phyloP scores from a whole-genome alignment of 2,113 vertebrate genomes.

The Rhinoptilus africanus region DNA sequence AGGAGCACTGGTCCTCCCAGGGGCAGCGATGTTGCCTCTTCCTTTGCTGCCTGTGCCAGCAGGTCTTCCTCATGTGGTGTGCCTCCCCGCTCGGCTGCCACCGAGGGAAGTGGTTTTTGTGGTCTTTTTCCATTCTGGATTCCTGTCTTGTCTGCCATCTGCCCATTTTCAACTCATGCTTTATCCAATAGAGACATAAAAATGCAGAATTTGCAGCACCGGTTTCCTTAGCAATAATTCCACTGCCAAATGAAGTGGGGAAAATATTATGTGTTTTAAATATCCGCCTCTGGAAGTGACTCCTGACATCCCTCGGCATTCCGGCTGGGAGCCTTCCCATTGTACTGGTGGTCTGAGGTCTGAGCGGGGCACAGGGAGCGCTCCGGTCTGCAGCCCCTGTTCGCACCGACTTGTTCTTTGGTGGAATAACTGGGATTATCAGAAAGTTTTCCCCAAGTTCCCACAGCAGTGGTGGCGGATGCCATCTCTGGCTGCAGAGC shows the following conservation, averaged over 20 bases:
- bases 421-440: background rate
- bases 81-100: background rate
- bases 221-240: constrained; percentile 1
- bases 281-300: background rate
- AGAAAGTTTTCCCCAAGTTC: rapidly evolving
- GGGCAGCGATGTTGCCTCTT: background rate
- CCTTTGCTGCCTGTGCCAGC: background rate
- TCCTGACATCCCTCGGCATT: background rate
- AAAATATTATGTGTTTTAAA: background rate
- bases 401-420: background rate
- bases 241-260: background rate
- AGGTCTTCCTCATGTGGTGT: background rate
- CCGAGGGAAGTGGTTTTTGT: background rate
- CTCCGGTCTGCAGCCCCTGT: background rate
- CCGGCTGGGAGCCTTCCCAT: background rate
- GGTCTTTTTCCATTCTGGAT: background rate
- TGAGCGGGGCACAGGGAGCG: rapidly evolving
- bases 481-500: background rate
- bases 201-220: background rate
- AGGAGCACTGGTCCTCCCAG: background rate
- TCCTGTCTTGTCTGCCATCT: background rate
- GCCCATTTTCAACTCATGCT: background rate
- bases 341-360: background rate
- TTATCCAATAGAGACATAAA: background rate
- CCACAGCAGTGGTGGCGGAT: background rate